Base-by-base conservation (phyloP, 2,888 invertebrate species). In the Watsonalla binaria region DNA sequence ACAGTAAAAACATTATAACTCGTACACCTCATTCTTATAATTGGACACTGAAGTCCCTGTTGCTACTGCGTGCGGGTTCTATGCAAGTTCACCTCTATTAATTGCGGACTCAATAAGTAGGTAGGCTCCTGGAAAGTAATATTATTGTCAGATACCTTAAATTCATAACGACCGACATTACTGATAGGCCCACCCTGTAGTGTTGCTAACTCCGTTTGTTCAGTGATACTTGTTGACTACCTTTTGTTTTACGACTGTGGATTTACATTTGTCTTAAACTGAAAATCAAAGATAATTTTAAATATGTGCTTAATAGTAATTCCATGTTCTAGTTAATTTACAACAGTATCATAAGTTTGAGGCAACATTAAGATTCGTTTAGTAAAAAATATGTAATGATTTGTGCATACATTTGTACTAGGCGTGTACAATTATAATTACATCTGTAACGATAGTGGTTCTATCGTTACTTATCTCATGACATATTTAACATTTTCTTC, bases 91-190 rank as follows among this genome's bases (percentile, higher is more conserved):
- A 63, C 62, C 66, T 65, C 60, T 70, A 66, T 62, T 62, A 61
- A 56, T 63, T 61, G 53, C 54, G 63, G 61, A 24, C 63, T 60
- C n/a, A n/a, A n/a, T n/a, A 70, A 55, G 63, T 63, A 56, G 59
- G 69, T 66, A 70, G 68, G 68, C 66, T 72, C 70, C 72, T 72
- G 63, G 76, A 82, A 80, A 81, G 77, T 77, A 70, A 78, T 76
- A 84, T 89, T 90, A 90, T 90, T 90, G 90, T 90, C 90, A 80
- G 84, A 76, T 82, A 82, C 83, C 75, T 78, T 87, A 84, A 84
- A 85, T 85, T 84, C 82, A 79, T 82, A 80, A 77, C 66, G 80
- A 82, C 74, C 79, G 74, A 78, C 69, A 70, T 73, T 74, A 70
- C 66, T 70, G 68, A 72, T 70, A 73, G 76, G 74, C 73, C 74